These are phyloP conservation scores for Chironomus tentans DNA, from an alignment of 2,888 invertebrate genomes.

Conservation along the genomic window DNA sequence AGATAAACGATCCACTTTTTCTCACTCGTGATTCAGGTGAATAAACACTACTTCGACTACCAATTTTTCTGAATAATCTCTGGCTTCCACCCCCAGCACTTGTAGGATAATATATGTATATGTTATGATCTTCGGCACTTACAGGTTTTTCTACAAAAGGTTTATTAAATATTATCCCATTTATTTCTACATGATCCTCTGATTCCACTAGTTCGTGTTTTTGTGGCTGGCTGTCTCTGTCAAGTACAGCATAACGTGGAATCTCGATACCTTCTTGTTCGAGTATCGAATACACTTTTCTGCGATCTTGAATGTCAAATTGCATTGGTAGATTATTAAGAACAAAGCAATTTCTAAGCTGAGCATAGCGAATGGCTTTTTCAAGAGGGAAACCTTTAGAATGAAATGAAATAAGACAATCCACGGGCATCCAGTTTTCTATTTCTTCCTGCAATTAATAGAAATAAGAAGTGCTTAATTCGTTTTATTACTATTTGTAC, in stretches of 20 bases:
- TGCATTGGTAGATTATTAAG: constrained; percentile 99
- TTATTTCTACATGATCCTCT: constrained; percentile 95
- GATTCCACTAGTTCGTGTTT: constrained; percentile 86
- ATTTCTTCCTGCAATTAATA: constrained; percentile 71
- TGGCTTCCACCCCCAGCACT: constrained; percentile 98
- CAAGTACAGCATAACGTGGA: constrained; percentile 93
- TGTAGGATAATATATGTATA: constrained; percentile 98
- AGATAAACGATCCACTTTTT: constrained; percentile 96
- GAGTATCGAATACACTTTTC: constrained; percentile 90
- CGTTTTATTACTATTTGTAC: too few species aligned
- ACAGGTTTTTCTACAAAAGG: constrained; percentile 99
- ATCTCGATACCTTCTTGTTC: constrained; percentile 93
- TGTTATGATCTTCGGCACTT: constrained; percentile 98
- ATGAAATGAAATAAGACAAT: constrained; percentile 96
- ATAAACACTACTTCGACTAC: constrained; percentile 96
- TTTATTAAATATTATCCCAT: constrained; percentile 85
- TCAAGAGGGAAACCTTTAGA: constrained; percentile 97
- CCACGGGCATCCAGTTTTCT: constrained; percentile 96
- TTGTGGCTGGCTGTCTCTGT: constrained; percentile 86
- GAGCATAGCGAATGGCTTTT: constrained; percentile 94
- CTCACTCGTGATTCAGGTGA: constrained; percentile 93
- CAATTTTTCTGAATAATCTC: constrained; percentile 96
- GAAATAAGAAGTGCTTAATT: too few species aligned
- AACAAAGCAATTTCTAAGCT: constrained; percentile 86
- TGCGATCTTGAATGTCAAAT: constrained; percentile 90